Conservation (phyloP, 2,797 vertebrate species). For the Micrastur ruficollis region DNA sequence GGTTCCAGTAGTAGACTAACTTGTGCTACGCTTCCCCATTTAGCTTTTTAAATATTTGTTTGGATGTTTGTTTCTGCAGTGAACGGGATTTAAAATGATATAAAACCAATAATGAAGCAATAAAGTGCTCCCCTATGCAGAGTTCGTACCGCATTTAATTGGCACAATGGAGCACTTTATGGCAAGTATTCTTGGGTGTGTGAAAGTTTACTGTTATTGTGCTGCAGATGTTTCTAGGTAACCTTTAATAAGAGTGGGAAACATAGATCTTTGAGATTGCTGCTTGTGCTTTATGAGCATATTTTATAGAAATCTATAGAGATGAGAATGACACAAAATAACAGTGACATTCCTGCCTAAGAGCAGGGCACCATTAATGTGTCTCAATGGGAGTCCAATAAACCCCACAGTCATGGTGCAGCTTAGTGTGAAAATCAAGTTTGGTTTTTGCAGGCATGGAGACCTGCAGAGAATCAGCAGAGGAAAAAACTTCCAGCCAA, state of each 20-base stretch:
- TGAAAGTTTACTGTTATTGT: conserved; percentile 5
- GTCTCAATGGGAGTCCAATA: not conserved
- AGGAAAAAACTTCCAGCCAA: not conserved
- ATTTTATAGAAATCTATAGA: not conserved
- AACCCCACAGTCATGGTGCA: not conserved
- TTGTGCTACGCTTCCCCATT: conserved; percentile 3
- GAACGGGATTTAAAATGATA: conserved; percentile 62
- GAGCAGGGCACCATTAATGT: not conserved
- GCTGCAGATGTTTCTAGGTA: conserved; percentile 46
- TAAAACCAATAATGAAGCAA: conserved; percentile 56
- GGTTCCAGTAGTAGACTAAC: not conserved
- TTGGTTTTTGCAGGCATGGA: not conserved
- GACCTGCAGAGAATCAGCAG: not conserved
- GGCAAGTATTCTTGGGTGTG: conserved; percentile 2
- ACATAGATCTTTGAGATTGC: not conserved
- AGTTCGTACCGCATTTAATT: conserved; percentile 55
- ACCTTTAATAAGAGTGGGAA: conserved; percentile 21
- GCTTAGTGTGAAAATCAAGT: not conserved
- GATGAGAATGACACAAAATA: not conserved
- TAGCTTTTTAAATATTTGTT: conserved; percentile 56
- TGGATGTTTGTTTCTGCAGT: conserved; percentile 55
- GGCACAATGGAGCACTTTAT: conserved; percentile 41
- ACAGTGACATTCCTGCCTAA: not conserved
- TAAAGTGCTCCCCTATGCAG: conserved; percentile 49
- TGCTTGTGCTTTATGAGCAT: not conserved